phyloP scores from a whole-genome alignment of 2,113 vertebrate genomes.

The Cricetomys ansorgei region DNA sequence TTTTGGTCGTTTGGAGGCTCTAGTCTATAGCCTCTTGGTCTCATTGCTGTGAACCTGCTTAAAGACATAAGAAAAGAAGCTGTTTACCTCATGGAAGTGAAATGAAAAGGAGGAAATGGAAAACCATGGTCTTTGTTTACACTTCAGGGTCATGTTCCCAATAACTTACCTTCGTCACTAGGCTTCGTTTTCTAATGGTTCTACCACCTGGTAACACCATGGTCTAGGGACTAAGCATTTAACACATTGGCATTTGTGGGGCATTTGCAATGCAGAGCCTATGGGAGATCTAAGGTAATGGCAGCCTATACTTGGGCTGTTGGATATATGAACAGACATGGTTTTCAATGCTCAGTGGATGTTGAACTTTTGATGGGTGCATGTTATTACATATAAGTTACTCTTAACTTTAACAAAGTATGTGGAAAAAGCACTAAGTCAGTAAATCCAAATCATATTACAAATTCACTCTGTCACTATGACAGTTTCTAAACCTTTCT shows the following conservation, averaged over 20 bases:
- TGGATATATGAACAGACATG: neutral
- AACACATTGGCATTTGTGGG: neutral
- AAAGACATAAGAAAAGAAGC: neutral
- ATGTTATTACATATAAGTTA: neutral
- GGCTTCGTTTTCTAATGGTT: neutral
- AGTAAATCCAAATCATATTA: neutral
- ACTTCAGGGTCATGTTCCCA: neutral
- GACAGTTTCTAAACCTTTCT: neutral
- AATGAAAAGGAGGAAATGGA: neutral
- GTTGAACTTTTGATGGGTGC: neutral
- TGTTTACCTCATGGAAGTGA: neutral
- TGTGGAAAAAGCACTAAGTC: neutral
- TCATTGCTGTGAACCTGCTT: rapidly evolving
- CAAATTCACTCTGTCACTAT: neutral
- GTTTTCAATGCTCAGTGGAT: neutral
- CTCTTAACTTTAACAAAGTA: neutral
- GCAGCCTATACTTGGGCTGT: neutral
- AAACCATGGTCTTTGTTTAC: neutral
- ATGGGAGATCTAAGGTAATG: neutral
- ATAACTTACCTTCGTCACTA: neutral
- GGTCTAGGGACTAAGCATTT: neutral
- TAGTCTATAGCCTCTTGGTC: neutral
- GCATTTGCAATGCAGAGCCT: neutral
- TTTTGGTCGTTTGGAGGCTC: neutral
- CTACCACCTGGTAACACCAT: neutral